Evolutionary conservation across 2,888 invertebrate genomes (phyloP), one percentile per base, ranked within the genome.

Genomic region (Sericinus montela): DNA sequence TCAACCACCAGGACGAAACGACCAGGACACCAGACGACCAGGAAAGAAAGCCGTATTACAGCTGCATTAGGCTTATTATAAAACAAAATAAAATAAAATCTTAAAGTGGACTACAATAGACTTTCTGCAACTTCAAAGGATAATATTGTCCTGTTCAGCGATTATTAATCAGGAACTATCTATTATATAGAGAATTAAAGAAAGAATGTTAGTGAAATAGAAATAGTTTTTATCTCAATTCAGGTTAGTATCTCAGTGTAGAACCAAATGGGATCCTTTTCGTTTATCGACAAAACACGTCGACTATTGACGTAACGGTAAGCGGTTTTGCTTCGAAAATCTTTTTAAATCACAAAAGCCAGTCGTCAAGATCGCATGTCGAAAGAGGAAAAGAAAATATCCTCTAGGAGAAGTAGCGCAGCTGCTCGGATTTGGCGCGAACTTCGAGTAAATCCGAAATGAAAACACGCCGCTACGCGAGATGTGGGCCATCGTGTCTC

Each of bases 261-360:
- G 15, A 30, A 16, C 11, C 52, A 55, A 57, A 57, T 52, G 53
- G 44, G 62, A 62, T 63, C 64, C 58, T 66, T 68, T 63, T 59
- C 65, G 64, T 65, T 75, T 71, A 78, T 74, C 67, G 67, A 59
- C 53, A 64, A 63, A 64, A 67, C 62, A 65, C 59, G 60, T 55
- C 60, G 63, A 59, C 54, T 55, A 63, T 47, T 59, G 62, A 67
- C 66, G 70, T 62, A 68, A 63, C 68, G 59, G 62, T 83, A 84
- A 84, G 83, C 83, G 80, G 77, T 75, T 83, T 84, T 81, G 69
- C 73, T 59, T 67, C 59, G 63, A 75, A 82, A 85, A 87, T 85
- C 84, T 85, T 86, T 86, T 85, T 82, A 86, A 86, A 86, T 82
- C 84, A 80, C 82, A 84, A 86, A 84, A 87, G 79, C 80, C 73